Conservation (phyloP, 2,113 vertebrate genomes). For the Ceuthmochares aereus region DNA sequence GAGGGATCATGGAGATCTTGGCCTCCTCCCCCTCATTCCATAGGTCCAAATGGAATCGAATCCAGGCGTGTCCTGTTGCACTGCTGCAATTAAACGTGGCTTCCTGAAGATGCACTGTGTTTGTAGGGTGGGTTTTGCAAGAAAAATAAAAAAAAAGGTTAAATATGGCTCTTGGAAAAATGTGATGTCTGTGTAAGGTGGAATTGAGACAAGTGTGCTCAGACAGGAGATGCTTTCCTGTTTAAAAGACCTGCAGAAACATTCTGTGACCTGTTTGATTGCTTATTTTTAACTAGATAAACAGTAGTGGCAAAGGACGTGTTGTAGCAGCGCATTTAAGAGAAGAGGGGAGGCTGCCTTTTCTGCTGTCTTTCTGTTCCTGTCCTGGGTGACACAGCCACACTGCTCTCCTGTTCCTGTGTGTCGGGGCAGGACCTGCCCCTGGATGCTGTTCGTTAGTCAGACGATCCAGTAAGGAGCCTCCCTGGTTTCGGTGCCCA, state of each 20-base stretch:
- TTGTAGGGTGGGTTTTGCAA: background rate
- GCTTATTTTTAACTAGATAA: background rate
- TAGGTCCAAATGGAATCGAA: background rate
- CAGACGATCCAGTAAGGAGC: background rate
- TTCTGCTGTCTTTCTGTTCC: background rate
- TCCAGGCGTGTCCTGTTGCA: background rate
- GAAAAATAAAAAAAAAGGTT: constrained; percentile 19
- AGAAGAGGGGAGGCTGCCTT: background rate
- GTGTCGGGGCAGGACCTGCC: background rate
- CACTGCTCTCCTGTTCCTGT: background rate
- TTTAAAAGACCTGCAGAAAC: background rate
- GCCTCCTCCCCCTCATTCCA: constrained; percentile 18
- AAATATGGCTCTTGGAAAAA: background rate
- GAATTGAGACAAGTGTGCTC: background rate
- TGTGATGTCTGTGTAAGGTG: background rate
- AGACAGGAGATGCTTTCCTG: background rate
- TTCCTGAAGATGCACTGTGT: accelerated
- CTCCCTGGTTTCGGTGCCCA: background rate
- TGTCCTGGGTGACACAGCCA: background rate
- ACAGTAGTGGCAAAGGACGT: background rate
- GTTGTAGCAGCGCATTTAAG: background rate
- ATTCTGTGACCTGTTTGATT: background rate
- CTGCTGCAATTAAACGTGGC: background rate
- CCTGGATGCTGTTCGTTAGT: background rate
- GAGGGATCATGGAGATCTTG: background rate